Evolutionary conservation across 2,113 vertebrate genomes (phyloP).

Genomic region (Danio rerio): DNA sequence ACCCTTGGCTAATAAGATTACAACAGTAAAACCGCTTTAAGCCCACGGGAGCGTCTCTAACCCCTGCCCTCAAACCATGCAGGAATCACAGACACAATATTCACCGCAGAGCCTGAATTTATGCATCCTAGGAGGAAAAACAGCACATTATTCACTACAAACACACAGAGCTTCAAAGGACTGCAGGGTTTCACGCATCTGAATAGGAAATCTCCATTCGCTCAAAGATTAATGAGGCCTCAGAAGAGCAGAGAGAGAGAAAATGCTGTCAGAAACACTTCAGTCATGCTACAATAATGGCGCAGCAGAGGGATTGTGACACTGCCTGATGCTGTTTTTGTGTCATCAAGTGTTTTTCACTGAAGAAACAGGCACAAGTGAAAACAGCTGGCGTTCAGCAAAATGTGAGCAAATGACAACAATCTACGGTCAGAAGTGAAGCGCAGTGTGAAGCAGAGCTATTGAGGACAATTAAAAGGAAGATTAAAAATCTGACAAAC

Average conservation of each 20-base stretch:
- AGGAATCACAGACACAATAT: conserved; percentile 14
- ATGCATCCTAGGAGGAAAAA: background rate
- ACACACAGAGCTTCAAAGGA: background rate
- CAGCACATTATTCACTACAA: background rate
- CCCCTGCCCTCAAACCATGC: conserved; percentile 30
- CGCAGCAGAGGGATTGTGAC: background rate
- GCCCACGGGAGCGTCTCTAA: conserved; percentile 8
- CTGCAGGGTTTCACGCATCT: background rate
- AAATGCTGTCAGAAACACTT: background rate
- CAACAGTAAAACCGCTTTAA: conserved; percentile 1
- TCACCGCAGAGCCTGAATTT: background rate
- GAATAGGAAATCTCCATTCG: conserved; percentile 6
- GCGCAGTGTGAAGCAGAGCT: background rate
- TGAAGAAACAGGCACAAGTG: background rate
- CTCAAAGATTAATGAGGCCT: background rate
- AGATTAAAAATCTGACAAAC: too few species aligned
- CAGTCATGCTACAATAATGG: background rate
- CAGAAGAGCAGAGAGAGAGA: background rate
- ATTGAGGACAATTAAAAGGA: background rate
- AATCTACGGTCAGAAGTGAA: background rate
- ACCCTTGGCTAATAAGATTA: conserved; percentile 19
- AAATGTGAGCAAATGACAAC: background rate
- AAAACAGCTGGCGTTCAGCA: background rate
- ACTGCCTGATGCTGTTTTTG: background rate
- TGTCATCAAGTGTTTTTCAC: too few species aligned